Percentiles rank a stretch among this genome's conserved stretches.
Conservation (phyloP, 2,888 invertebrate genomes). For the Cyaniris semiargus region DNA sequence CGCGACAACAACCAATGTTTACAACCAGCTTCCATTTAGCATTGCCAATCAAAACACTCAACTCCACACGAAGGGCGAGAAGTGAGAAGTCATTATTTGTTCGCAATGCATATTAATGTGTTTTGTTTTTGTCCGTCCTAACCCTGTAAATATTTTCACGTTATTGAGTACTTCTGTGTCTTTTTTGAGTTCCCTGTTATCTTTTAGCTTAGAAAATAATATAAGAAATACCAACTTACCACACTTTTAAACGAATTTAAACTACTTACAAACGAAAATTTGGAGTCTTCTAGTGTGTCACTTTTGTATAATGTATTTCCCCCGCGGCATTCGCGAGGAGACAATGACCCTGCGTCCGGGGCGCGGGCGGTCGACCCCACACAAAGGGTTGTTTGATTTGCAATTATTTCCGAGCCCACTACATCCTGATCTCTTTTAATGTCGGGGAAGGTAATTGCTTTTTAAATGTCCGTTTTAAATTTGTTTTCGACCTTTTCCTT, state of each 20-base stretch:
- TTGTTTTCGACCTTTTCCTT: conserved; percentile 23
- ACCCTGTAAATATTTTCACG: background rate
- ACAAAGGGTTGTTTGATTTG: conserved; percentile 43
- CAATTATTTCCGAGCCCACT: conserved; percentile 38
- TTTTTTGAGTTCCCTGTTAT: background rate
- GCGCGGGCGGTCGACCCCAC: conserved; percentile 47
- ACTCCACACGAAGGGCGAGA: background rate
- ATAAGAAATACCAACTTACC: background rate
- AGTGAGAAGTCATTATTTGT: background rate
- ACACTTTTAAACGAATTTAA: background rate
- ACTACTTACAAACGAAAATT: background rate
- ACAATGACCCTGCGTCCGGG: conserved; percentile 42
- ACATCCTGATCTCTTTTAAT: conserved; percentile 29
- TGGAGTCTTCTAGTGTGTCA: background rate
- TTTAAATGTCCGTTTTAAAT: conserved; percentile 30
- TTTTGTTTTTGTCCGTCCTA: background rate
- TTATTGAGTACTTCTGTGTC: background rate
- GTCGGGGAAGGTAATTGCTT: conserved; percentile 28
- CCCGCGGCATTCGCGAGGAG: conserved; percentile 33
- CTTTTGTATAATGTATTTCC: background rate
- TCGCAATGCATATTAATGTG: background rate
- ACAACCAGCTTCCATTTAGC: background rate
- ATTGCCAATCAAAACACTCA: conserved; percentile 17
- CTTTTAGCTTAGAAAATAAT: background rate
- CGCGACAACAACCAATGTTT: background rate